These are phyloP conservation scores for Poecilia latipinna DNA, from an alignment of 2,113 vertebrate genomes.

Conservation along the genomic window DNA sequence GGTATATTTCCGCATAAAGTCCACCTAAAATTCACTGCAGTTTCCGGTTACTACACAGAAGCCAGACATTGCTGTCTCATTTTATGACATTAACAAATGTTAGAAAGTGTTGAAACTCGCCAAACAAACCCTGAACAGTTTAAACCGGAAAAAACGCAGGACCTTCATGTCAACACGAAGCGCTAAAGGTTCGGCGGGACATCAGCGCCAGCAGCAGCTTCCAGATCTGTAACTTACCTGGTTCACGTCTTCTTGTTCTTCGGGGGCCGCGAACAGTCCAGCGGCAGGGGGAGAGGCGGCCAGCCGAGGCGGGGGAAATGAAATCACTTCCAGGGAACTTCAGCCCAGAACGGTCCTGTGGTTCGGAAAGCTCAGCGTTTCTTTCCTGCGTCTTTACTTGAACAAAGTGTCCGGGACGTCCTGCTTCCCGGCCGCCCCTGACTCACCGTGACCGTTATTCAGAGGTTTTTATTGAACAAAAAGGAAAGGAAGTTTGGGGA, in stretches of 20 bases:
- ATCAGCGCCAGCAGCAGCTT: background rate
- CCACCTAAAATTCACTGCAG: background rate
- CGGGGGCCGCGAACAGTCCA: too few species aligned
- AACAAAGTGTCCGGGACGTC: too few species aligned
- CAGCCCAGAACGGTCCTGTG: conserved; percentile 12
- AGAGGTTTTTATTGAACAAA: conserved; percentile 36
- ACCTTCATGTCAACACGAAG: background rate
- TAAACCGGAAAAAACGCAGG: background rate
- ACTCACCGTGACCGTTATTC: background rate
- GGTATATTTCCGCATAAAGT: background rate
- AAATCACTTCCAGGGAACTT: background rate
- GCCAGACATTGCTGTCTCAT: background rate
- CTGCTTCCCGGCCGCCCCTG: background rate
- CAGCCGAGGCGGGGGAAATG: background rate
- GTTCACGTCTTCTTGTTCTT: background rate
- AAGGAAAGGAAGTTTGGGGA: conserved; percentile 65
- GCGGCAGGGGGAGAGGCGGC: too few species aligned
- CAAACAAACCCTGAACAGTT: background rate
- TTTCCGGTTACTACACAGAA: background rate
- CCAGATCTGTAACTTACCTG: conserved; percentile 38
- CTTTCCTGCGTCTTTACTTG: background rate
- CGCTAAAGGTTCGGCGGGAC: background rate
- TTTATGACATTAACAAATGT: background rate
- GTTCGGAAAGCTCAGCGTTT: background rate
- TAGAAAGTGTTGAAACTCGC: background rate